A percentile compares a stretch with the other conserved stretches of the same genome.
Evolutionary conservation across 2,797 vertebrate genomes (phyloP).

Genomic region (Huso huso): DNA sequence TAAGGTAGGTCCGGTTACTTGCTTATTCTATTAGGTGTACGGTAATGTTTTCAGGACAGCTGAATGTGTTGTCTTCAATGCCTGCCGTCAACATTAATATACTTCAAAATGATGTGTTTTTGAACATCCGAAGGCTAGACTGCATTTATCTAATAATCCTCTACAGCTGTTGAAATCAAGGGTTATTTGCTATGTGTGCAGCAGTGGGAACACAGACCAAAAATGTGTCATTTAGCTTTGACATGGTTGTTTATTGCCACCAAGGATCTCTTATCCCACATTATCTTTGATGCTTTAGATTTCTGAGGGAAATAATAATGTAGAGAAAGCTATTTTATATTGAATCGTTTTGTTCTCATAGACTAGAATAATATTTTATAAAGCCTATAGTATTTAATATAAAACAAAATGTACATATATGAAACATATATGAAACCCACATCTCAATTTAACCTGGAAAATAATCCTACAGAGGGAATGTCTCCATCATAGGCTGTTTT

Average conservation of each 20-base stretch:
- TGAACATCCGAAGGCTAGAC: neutral
- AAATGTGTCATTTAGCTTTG: neutral
- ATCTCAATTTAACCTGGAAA: too few relatives aligned
- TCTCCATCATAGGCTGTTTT: too few relatives aligned
- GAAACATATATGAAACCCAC: too few relatives aligned
- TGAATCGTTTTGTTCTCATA: too few relatives aligned
- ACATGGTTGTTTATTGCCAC: neutral
- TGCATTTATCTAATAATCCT: conserved; percentile 2
- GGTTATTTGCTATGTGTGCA: neutral
- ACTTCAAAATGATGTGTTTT: neutral
- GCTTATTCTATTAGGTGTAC: neutral
- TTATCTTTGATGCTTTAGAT: too few relatives aligned
- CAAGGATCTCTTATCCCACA: too few relatives aligned
- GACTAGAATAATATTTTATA: too few relatives aligned
- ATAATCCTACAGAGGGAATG: too few relatives aligned
- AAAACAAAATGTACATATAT: too few relatives aligned
- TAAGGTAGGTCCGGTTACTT: neutral
- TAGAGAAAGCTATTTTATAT: too few relatives aligned
- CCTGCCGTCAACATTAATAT: neutral
- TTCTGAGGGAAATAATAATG: too few relatives aligned
- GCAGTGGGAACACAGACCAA: neutral
- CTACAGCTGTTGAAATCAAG: neutral
- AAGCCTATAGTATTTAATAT: too few relatives aligned
- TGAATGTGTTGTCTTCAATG: neutral
- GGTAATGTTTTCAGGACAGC: neutral